Base-by-base conservation (phyloP, 2,113 vertebrate genomes). In the Vulpes ferrilata region DNA sequence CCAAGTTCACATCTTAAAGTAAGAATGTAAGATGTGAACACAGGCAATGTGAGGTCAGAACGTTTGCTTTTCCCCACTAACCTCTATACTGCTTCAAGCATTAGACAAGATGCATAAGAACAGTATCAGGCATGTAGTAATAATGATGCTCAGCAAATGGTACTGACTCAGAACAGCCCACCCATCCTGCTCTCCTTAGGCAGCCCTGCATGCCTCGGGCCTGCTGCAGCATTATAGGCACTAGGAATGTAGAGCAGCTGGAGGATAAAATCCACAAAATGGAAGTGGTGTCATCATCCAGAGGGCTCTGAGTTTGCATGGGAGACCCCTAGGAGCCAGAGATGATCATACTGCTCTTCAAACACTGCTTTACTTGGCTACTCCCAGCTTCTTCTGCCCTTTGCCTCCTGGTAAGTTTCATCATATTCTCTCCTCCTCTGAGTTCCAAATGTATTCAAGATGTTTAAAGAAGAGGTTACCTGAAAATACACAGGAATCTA, bases 401-500 rank as follows among this genome's bases (percentile, higher is more conserved):
- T 67, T 32, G 32, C 59, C 81, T 73, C 67, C 38, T 55, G 69
- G 43, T 30, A 51, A 73, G 91, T 81, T 65, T 90, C 69, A 79
- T 80, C 51, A 59, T 30, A 85, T 8, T 11, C 13, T 88, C 13
- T 55, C 22, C 48, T 48, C n/a, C 53, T 62, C 91, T 82, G 32
- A 88, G 85, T 88, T 95, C 65, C 59, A 86, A 94, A 64, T 48
- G 51, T 59, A 82, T 95, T 62, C 59, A 82, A 25, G 35, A 71
- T 76, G 55, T 87, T 93, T 69, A 76, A 91, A 86, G 76, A 83
- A 86, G 93, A 95, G 62, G 17, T 67, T 93, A 84, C 55, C 85
- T 95, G 59, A 71, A 88, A 92, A 94, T 51, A 88, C 79, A 55
- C 55, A 94, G 38, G 38, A 53, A 88, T 83, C 48, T 80, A 43